These are phyloP conservation scores for Squalus acanthias DNA, from an alignment of 2,797 vertebrate genomes.

Conservation along the genomic window DNA sequence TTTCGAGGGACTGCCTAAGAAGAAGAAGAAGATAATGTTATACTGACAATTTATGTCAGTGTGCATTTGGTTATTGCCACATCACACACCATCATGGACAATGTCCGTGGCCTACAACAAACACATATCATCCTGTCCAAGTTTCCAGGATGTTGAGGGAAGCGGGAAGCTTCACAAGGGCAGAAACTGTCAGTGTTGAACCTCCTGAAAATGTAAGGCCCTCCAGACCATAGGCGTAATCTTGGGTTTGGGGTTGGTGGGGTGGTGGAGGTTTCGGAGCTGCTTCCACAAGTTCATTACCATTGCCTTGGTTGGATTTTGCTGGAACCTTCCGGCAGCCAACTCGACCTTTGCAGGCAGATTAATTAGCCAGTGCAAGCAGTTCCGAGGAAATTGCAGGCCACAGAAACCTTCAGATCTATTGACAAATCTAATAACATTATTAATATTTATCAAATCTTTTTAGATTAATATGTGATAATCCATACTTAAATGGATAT, in stretches of 20 bases:
- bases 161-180: neutral
- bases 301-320: neutral
- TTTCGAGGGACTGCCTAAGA: too few relatives aligned
- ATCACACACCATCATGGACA: neutral
- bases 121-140: neutral
- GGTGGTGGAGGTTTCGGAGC: neutral
- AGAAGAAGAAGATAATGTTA: neutral
- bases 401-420: neutral
- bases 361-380: constrained; percentile 4
- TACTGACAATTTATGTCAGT: neutral
- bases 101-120: neutral
- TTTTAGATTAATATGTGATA: neutral
- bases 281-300: neutral
- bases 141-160: neutral
- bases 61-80: neutral
- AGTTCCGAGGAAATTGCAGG: neutral
- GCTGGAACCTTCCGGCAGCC: neutral
- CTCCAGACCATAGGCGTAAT: neutral
- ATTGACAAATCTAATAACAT: neutral
- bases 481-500: neutral
- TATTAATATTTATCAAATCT: neutral
- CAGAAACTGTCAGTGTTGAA: neutral
- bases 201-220: neutral
- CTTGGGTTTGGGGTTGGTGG: neutral
- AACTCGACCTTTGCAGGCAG: neutral